phyloP scores from a whole-genome alignment of 2,113 vertebrate genomes.

The Platanista minor region DNA sequence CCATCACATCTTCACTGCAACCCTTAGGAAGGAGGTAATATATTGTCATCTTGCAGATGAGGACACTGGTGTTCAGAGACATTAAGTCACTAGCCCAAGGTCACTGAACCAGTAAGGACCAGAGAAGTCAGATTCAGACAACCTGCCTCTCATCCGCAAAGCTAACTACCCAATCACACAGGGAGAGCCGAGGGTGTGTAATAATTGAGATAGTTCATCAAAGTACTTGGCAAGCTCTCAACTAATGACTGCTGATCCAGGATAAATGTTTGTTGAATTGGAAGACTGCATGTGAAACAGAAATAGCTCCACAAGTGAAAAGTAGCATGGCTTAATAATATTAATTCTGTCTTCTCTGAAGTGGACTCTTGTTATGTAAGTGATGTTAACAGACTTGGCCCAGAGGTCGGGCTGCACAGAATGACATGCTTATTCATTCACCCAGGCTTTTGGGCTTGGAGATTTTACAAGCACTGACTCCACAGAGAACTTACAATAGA shows the following conservation, averaged over 20 bases:
- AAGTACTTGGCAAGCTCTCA: neutral
- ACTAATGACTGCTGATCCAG: neutral
- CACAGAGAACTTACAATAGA: neutral
- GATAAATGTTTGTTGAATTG: neutral
- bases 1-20: neutral
- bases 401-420: neutral
- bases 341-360: neutral
- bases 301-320: neutral
- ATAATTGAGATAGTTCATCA: neutral
- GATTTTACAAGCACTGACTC: neutral
- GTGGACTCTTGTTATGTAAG: neutral
- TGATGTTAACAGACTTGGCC: neutral
- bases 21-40: neutral
- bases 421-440: neutral
- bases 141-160: neutral
- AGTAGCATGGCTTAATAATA: neutral
- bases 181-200: neutral
- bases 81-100: neutral
- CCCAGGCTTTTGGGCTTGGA: neutral
- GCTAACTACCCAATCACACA: neutral
- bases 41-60: accelerated
- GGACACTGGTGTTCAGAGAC: neutral
- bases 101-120: neutral
- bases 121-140: neutral
- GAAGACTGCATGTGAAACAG: neutral